A percentile compares a stretch with the other conserved stretches of the same genome.
phyloP scores from a whole-genome alignment of 2,797 vertebrate species.

The Euphonia xanthogaster region DNA sequence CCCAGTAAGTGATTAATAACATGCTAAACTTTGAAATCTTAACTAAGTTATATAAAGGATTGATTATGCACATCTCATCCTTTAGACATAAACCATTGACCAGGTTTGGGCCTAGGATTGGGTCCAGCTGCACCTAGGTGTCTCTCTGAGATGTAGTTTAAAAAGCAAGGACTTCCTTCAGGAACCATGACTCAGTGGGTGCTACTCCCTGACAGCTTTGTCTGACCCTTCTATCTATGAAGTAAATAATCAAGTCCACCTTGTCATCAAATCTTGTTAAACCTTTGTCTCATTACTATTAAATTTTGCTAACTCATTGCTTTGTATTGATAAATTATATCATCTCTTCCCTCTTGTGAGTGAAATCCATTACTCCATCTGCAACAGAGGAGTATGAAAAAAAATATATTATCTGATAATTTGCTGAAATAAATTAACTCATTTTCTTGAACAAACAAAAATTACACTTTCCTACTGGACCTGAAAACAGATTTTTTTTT shows the following conservation, averaged over 20 bases:
- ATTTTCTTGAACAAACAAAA: background rate
- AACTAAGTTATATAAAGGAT: background rate
- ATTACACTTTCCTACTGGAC: background rate
- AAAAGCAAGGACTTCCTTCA: background rate
- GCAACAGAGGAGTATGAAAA: background rate
- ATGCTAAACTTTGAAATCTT: background rate
- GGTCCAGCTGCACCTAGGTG: background rate
- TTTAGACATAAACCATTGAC: background rate
- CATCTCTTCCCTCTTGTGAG: fast-evolving
- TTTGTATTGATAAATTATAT: background rate
- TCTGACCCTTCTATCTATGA: background rate
- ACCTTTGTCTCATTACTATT: background rate
- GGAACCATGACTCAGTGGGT: background rate
- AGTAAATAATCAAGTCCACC: background rate
- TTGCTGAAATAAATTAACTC: background rate
- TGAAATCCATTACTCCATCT: background rate
- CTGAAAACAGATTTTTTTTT: background rate
- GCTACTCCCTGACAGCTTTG: background rate
- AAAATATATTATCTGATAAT: background rate
- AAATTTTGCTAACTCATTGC: background rate
- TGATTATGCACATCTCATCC: background rate
- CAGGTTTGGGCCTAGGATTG: background rate
- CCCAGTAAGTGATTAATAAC: background rate
- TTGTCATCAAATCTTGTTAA: background rate
- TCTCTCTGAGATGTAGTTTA: background rate